Evolutionary conservation across 2,888 invertebrate genomes (phyloP).

Genomic region (Eilema griseolum): DNA sequence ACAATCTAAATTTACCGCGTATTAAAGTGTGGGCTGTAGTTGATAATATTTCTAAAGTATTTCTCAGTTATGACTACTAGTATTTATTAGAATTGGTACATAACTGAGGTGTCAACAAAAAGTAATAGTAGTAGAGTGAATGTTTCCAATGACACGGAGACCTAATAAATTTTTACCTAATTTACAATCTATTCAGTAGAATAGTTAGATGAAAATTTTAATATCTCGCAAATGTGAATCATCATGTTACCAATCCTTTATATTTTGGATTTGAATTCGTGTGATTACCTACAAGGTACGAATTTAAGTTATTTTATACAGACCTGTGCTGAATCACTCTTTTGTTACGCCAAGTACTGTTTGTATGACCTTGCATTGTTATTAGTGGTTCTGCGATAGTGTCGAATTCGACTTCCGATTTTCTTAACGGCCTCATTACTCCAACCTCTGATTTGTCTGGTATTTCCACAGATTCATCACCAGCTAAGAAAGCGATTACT

Average conservation of each 20-base stretch:
- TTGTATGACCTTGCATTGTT: conserved; percentile 65
- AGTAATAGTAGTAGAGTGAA: not conserved
- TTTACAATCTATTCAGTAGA: not conserved
- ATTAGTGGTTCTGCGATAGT: conserved; percentile 85
- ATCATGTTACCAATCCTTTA: not conserved
- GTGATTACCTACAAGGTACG: not conserved
- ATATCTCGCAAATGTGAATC: no score
- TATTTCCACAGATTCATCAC: conserved; percentile 78
- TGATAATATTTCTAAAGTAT: conserved; percentile 4
- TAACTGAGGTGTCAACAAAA: not conserved
- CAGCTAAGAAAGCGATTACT: conserved; percentile 74
- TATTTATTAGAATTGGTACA: not conserved
- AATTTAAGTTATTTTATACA: conserved; percentile 46
- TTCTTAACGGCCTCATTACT: conserved; percentile 71
- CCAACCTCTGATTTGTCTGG: conserved; percentile 81
- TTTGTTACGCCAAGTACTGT: conserved; percentile 84
- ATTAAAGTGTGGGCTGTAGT: not conserved
- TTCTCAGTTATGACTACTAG: not conserved
- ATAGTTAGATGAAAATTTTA: no score
- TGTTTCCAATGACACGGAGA: not conserved
- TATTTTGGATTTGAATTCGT: not conserved
- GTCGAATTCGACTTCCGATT: conserved; percentile 85
- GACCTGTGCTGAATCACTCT: conserved; percentile 88
- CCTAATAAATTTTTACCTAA: not conserved
- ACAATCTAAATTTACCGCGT: conserved; percentile 2